Evolutionary conservation across 2,113 vertebrate genomes (phyloP).

Genomic region (Ochotona princeps): DNA sequence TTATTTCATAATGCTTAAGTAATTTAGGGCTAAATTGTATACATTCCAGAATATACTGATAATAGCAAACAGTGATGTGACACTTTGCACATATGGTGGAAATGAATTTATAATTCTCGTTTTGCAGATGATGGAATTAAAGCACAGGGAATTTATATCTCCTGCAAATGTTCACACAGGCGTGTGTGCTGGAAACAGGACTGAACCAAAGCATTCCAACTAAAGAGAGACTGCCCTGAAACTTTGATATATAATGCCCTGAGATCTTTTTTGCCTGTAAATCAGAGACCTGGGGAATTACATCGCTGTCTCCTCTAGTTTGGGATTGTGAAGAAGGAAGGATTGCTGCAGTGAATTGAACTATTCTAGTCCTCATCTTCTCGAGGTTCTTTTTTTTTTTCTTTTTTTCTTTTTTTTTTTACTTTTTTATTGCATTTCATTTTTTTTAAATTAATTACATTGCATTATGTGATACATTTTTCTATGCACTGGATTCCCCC

Average conservation of each 20-base stretch:
- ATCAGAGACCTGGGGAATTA: background rate
- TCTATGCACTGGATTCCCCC: too few species aligned
- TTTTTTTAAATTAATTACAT: too few species aligned
- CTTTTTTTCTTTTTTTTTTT: too few species aligned
- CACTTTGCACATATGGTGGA: background rate
- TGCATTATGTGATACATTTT: too few species aligned
- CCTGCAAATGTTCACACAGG: background rate
- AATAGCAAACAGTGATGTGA: background rate
- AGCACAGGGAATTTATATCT: background rate
- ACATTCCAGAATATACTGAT: background rate
- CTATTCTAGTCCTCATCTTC: background rate
- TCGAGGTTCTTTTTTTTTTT: too few species aligned
- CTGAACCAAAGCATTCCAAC: background rate
- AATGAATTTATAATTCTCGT: background rate
- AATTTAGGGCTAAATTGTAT: background rate
- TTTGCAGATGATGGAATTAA: conserved; percentile 11
- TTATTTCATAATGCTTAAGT: background rate
- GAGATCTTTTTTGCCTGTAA: background rate
- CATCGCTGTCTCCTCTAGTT: background rate
- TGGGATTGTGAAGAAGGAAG: background rate
- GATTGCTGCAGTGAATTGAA: background rate
- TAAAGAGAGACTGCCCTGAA: background rate
- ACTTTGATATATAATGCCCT: background rate
- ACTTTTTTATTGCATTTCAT: too few species aligned
- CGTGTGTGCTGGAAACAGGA: background rate